A percentile compares a stretch with the other conserved stretches of the same genome.
These are phyloP conservation scores for Hypomecis atomaria DNA, from an alignment of 2,888 invertebrate genomes.

Conservation along the genomic window DNA sequence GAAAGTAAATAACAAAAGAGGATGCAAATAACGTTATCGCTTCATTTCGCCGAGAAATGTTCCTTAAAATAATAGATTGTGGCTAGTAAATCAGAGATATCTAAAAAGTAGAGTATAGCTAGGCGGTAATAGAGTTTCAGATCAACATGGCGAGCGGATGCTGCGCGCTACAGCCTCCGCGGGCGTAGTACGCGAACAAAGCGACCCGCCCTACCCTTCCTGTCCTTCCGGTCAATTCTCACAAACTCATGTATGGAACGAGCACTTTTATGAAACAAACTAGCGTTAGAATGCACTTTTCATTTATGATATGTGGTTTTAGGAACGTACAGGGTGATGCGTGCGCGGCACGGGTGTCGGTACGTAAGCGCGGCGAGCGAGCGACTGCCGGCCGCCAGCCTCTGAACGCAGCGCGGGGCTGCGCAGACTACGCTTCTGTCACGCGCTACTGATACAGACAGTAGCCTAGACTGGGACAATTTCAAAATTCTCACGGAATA, in stretches of 20 bases:
- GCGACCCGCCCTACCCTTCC: conserved; percentile 70
- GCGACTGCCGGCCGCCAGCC: conserved; percentile 76
- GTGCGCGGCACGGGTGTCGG: conserved; percentile 47
- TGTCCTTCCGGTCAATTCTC: conserved; percentile 56
- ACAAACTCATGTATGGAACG: conserved; percentile 66
- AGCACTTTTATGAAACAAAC: conserved; percentile 56
- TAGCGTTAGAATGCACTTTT: conserved; percentile 47
- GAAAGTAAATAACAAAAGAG: conserved; percentile 13
- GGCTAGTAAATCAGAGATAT: neutral
- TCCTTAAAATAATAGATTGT: conserved; percentile 34
- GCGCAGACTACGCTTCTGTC: conserved; percentile 67
- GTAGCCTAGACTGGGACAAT: conserved; percentile 15
- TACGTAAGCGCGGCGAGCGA: conserved; percentile 71
- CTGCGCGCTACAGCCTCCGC: conserved; percentile 79
- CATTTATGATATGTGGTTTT: conserved; percentile 56
- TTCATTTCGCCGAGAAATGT: conserved; percentile 21
- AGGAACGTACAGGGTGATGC: conserved; percentile 57
- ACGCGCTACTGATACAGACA: conserved; percentile 18
- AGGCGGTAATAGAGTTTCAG: conserved; percentile 37
- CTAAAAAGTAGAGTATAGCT: conserved; percentile 18
- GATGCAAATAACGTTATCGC: conserved; percentile 21
- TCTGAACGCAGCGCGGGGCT: conserved; percentile 73
- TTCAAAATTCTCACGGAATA: neutral
- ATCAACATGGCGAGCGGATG: conserved; percentile 75
- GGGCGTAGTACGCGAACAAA: conserved; percentile 79